phyloP scores from a whole-genome alignment of 2,888 invertebrate species.

The Micoletzkya japonica region DNA sequence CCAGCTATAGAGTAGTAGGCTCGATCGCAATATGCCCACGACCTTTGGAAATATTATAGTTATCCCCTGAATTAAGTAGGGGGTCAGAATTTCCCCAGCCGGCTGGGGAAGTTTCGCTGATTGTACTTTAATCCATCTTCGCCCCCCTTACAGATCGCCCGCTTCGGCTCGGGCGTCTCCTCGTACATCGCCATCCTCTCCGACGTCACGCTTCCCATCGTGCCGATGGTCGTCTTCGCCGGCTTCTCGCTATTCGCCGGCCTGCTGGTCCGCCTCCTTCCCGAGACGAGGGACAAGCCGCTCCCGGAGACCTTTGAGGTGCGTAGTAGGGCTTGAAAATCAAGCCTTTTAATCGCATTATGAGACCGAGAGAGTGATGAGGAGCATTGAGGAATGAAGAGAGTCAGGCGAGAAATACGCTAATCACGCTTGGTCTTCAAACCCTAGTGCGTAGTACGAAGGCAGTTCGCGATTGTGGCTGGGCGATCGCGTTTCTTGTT shows the following conservation, averaged over 20 bases:
- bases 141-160: constrained; percentile 46
- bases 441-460: no score
- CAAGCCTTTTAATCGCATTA: neutral
- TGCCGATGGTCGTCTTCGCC: constrained; percentile 64
- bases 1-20: no score
- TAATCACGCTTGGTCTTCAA: no score
- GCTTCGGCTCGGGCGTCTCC: constrained; percentile 62
- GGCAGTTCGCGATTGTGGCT: no score
- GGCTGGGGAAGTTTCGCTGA: no score
- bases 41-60: no score
- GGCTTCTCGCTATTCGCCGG: constrained; percentile 63
- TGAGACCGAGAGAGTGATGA: neutral
- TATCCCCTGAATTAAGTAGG: no score
- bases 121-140: neutral
- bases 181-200: constrained; percentile 62
- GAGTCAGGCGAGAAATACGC: neutral
- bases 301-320: constrained; percentile 61
- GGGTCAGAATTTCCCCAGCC: no score
- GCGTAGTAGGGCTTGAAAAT: neutral
- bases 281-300: constrained; percentile 62
- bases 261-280: constrained; percentile 58
- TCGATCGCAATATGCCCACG: no score
- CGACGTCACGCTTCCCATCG: constrained; percentile 61
- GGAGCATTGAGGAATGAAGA: neutral
- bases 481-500: no score